phyloP scores from a whole-genome alignment of 2,888 invertebrate species.

The Caenorhabditis angaria region DNA sequence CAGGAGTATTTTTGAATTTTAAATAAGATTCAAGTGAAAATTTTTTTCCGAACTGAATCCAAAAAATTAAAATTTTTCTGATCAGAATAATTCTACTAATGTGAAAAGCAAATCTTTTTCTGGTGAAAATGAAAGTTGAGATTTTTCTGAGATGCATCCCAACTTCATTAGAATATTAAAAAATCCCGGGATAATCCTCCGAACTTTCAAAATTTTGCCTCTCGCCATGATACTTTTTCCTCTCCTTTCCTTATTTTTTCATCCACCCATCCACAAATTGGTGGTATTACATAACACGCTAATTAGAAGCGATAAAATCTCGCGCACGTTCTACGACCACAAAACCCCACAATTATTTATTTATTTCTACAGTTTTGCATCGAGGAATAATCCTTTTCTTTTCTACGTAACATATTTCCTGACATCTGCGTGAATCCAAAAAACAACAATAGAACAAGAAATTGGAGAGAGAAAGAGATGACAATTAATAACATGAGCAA shows the following conservation, averaged over 20 bases:
- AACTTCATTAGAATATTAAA: background rate
- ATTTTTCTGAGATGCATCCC: background rate
- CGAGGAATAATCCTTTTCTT: background rate
- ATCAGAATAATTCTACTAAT: background rate
- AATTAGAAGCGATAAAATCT: slow-evolving; percentile 4
- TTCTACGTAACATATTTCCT: slow-evolving; percentile 1
- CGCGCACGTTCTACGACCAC: background rate
- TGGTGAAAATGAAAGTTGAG: too few species aligned
- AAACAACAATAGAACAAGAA: background rate
- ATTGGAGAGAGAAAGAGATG: background rate
- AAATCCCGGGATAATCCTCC: background rate
- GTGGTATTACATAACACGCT: slow-evolving; percentile 2
- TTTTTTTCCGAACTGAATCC: too few species aligned
- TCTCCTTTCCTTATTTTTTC: background rate
- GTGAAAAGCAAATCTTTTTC: too few species aligned
- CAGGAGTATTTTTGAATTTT: too few species aligned
- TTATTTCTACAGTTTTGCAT: background rate
- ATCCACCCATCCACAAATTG: background rate
- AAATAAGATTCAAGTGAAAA: too few species aligned
- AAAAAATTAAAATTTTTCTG: background rate
- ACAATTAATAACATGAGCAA: too few species aligned
- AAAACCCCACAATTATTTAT: background rate
- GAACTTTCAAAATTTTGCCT: too few species aligned
- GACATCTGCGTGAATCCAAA: background rate
- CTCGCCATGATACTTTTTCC: background rate